Evolutionary conservation across 2,113 vertebrate species (phyloP).

Genomic region (Cynopterus brachyotis): DNA sequence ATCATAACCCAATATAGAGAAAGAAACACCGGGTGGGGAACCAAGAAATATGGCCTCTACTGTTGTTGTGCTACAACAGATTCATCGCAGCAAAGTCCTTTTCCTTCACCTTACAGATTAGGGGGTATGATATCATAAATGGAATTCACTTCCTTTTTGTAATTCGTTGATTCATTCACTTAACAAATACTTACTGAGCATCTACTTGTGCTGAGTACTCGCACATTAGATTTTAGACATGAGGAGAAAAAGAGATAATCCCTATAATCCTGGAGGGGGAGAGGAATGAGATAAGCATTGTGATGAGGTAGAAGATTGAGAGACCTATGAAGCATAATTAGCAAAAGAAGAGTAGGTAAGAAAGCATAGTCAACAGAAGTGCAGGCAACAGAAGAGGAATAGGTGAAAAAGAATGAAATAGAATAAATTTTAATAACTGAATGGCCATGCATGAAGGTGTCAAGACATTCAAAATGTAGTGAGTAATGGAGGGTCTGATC

Average conservation of each 20-base stretch:
- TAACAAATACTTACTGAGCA: background rate
- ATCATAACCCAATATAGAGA: background rate
- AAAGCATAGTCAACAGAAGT: background rate
- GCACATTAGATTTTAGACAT: background rate
- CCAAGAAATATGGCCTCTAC: background rate
- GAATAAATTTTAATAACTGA: background rate
- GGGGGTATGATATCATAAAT: background rate
- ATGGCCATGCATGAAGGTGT: background rate
- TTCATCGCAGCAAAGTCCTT: background rate
- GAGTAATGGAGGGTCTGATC: background rate
- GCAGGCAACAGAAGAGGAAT: background rate
- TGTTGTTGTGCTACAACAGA: background rate
- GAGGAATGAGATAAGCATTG: background rate
- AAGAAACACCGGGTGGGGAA: background rate
- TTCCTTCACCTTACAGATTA: background rate
- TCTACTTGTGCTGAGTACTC: background rate
- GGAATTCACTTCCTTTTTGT: background rate
- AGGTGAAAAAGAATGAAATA: background rate
- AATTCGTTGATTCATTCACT: background rate
- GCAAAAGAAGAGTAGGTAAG: background rate
- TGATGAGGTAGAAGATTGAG: fast-evolving
- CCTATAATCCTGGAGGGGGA: background rate
- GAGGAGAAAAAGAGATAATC: background rate
- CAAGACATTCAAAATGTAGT: background rate
- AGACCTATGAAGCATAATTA: background rate